These are phyloP conservation scores for Lucinisca nassula DNA, from an alignment of 2,888 invertebrate genomes.

Conservation along the genomic window DNA sequence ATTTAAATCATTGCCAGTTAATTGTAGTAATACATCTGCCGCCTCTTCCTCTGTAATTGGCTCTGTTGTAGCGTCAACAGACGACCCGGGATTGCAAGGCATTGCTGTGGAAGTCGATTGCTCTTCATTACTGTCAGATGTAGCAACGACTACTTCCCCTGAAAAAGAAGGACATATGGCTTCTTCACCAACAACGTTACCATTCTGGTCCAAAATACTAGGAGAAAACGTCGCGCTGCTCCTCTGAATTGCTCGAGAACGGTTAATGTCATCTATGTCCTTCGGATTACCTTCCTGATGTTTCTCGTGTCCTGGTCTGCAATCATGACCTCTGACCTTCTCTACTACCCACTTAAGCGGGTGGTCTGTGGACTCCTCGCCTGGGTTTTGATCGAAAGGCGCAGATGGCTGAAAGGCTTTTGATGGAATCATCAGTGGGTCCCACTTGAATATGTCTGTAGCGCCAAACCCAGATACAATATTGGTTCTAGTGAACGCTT, in stretches of 20 bases:
- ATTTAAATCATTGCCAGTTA: background rate
- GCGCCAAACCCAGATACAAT: slow-evolving; percentile 17
- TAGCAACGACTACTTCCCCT: background rate
- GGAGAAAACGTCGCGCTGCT: background rate
- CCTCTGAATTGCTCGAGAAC: background rate
- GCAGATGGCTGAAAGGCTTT: background rate
- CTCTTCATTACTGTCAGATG: background rate
- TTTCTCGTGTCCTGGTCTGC: too few species aligned
- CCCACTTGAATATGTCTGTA: slow-evolving; percentile 9
- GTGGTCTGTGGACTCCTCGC: background rate
- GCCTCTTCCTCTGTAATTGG: background rate
- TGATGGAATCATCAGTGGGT: slow-evolving; percentile 8
- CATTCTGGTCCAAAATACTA: background rate
- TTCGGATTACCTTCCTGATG: too few species aligned
- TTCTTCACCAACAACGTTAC: background rate
- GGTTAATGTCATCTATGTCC: background rate
- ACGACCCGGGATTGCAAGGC: background rate
- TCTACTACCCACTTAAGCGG: background rate
- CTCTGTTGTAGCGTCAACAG: background rate
- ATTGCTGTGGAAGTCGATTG: background rate
- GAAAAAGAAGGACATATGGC: too few species aligned
- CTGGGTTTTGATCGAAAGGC: background rate
- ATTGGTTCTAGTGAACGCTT: slow-evolving; percentile 2
- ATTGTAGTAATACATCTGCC: background rate
- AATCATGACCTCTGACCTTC: background rate